Percentiles rank a stretch among this genome's conserved stretches.
These are phyloP conservation scores for Andrena chrysosceles DNA, from an alignment of 2,888 invertebrate species.

Conservation along the genomic window DNA sequence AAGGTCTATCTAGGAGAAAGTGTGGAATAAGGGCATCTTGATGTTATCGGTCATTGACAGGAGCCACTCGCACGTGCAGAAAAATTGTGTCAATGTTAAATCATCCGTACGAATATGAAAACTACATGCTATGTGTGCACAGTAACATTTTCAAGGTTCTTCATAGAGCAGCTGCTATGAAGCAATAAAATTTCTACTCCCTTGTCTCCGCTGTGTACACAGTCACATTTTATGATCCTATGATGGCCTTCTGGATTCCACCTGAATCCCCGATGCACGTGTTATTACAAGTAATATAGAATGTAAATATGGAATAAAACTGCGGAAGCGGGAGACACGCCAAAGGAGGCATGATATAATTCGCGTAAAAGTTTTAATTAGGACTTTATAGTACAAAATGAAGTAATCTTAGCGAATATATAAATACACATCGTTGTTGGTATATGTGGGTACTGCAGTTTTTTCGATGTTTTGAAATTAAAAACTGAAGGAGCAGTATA, in stretches of 20 bases:
- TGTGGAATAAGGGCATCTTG: neutral
- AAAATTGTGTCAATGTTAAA: slow-evolving; percentile 39
- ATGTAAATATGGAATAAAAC: slow-evolving; percentile 1
- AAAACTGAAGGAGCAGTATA: neutral
- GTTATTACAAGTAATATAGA: neutral
- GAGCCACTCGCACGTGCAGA: slow-evolving; percentile 37
- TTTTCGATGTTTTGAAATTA: neutral
- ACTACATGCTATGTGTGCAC: neutral
- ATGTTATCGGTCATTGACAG: slow-evolving; percentile 11
- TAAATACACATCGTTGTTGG: neutral
- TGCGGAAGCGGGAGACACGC: neutral
- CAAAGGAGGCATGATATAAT: neutral
- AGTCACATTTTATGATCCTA: slow-evolving; percentile 17
- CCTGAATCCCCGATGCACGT: slow-evolving; percentile 5
- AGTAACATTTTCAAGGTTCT: slow-evolving; percentile 17
- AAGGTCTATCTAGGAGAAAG: neutral
- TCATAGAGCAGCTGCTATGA: neutral
- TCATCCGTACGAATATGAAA: slow-evolving; percentile 27
- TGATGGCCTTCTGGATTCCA: slow-evolving; percentile 12
- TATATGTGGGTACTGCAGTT: neutral
- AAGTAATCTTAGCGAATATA: neutral
- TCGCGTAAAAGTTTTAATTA: slow-evolving; percentile 7
- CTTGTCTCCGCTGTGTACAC: slow-evolving; percentile 2
- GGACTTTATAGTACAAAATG: neutral
- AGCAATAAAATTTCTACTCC: slow-evolving; percentile 2